phyloP scores from a whole-genome alignment of 2,888 invertebrate species.

The Zygothrica quintamaculata region DNA sequence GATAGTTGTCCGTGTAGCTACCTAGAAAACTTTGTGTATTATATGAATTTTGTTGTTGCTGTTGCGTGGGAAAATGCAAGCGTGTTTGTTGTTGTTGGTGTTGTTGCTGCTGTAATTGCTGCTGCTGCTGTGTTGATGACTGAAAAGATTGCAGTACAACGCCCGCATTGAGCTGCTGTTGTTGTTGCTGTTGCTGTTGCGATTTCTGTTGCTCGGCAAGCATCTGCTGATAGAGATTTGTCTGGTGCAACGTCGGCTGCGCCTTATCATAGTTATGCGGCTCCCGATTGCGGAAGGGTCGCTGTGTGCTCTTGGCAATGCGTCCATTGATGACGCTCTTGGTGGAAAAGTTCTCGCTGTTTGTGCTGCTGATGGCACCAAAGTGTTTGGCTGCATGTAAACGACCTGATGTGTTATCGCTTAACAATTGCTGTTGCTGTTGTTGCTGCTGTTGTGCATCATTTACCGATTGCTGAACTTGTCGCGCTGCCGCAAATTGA shows the following conservation, averaged over 20 bases:
- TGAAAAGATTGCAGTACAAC: constrained; percentile 68
- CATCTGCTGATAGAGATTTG: constrained; percentile 85
- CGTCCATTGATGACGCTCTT: constrained; percentile 83
- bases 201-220: constrained; percentile 83
- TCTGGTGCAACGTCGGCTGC: constrained; percentile 84
- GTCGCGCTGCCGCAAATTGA: constrained; percentile 71
- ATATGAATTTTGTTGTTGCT: constrained; percentile 52
- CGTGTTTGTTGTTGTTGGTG: constrained; percentile 55
- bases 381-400: constrained; percentile 66
- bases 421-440: constrained; percentile 40
- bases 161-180: constrained; percentile 67
- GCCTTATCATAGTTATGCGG: constrained; percentile 85
- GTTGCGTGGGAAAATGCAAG: constrained; percentile 60
- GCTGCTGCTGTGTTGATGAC: constrained; percentile 71
- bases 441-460: constrained; percentile 40
- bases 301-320: constrained; percentile 80
- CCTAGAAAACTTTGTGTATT: constrained; percentile 54
- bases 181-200: too few species aligned
- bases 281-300: constrained; percentile 82
- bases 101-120: constrained; percentile 62
- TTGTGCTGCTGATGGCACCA: constrained; percentile 40
- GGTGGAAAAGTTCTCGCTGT: constrained; percentile 58
- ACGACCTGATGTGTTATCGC: constrained; percentile 34
- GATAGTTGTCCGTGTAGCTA: constrained; percentile 62
- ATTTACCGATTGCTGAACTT: constrained; percentile 54